Base-by-base conservation (phyloP, 2,888 invertebrate genomes). In the Ceriagrion tenellum region DNA sequence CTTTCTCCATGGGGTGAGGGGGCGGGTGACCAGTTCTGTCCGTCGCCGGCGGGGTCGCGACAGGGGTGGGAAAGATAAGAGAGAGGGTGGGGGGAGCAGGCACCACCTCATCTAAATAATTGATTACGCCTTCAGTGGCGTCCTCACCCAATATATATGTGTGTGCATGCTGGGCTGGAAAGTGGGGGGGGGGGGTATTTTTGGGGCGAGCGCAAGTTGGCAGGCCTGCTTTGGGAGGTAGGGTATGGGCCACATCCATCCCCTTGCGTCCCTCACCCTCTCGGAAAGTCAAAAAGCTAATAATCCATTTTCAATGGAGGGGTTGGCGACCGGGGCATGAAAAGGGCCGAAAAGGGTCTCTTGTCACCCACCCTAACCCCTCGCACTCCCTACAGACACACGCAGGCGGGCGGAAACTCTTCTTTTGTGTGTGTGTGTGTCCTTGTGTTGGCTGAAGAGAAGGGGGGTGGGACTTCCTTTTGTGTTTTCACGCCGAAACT, bases 271-370 rank as follows among this genome's bases (percentile, higher is more conserved):
- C 69, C 69, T 20, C 69, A 26, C 69, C 26, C 69, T 69, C 69
- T 69, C 23, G 26, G 69, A 69, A 69, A 69, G 69, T 69, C 69
- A 69, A 69, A 69, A 69, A 69, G 69, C 69, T 69, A 69, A 69
- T 69, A 69, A 69, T 69, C 69, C 69, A 69, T 69, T 69, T 69
- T 69, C 69, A 69, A 69, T 69, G 69, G 69, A 20, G 69, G 8
- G n/a, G 23, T 69, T 20, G 69, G 23, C 8, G 69, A 69, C 59
- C 59, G 59, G 59, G 59, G 59, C 59, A 47, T 47, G 47, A 47
- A 47, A 47, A 47, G 47, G 47, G 8, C 47, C 47, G 47, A 47
- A 47, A 47, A 47, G 47, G 47, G 59, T 20, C 59, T 16, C 59
- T 59, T n/a, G n/a, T n/a, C n/a, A n/a, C n/a, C n/a, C n/a, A n/a